Evolutionary conservation across 1,140 invertebrate species (phyloP), one percentile per base, ranked within the genome.

Genomic region (Cotesia typhae): DNA sequence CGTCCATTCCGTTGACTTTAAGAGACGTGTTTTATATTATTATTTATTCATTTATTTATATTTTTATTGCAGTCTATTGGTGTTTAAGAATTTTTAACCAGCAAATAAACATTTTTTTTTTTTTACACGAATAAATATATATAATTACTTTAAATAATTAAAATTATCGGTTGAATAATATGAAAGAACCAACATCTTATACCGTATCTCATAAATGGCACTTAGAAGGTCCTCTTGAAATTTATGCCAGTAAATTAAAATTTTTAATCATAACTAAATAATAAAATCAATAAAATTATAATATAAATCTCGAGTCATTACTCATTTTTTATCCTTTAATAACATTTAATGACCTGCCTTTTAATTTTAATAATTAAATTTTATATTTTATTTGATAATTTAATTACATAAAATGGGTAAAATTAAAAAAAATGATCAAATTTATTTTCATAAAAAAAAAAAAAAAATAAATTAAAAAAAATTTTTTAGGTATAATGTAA

Each of bases 151-250:
- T 53, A 52, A 36, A 55, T 20, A 64, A 38, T 52, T 14, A 10
- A 52, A 66, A 47, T 10, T 14, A 67, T 52, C 14, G 14, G 6
- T 28, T 36, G 0, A 36, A 69, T 74, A 74, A 75, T 52, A 81
- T 81, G 80, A 79, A 73, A 77, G 79, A 76, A 57, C 76, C 72
- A 57, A 77, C 74, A 14, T 75, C 77, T 10, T 81, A 80, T 73
- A 71, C 79, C 67, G 69, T 80, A 59, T 75, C 68, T 72, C 74
- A 75, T 36, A 75, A 75, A 67, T 80, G 77, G 79, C 73, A 78
- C 55, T 60, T 52, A 4, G 47, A 78, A 64, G 74, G 65, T 52
- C 78, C 78, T 6, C 67, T 77, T 52, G 76, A 79, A 71, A 67
- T 76, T 36, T 79, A 78, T 68, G 79, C 70, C 17, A 77, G 79